phyloP scores from a whole-genome alignment of 2,113 vertebrate genomes.

The Oryctolagus cuniculus region DNA sequence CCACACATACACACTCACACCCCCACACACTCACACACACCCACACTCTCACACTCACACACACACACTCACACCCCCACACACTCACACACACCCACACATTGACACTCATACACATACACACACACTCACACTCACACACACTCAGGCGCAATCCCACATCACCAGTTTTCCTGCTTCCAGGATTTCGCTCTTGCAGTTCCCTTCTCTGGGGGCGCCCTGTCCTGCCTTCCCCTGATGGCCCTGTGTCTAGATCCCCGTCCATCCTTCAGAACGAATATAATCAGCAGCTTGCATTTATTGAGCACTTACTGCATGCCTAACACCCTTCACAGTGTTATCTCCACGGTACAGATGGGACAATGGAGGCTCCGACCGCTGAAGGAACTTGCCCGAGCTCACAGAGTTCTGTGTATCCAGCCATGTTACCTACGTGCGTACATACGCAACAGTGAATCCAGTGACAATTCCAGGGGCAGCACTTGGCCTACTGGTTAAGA shows the following conservation, averaged over 20 bases:
- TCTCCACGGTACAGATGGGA: slow-evolving; percentile 9
- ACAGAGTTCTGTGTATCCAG: not conserved
- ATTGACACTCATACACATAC: not conserved
- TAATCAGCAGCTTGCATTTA: not conserved
- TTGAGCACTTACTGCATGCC: not conserved
- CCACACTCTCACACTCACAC: not conserved
- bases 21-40: not conserved
- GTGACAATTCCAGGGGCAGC: no score
- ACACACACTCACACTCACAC: not conserved
- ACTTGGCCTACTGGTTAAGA: no score
- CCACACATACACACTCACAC: not conserved
- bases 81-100: not conserved
- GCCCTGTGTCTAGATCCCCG: not conserved
- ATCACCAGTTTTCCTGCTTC: slow-evolving; percentile 1
- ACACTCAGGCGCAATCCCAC: not conserved
- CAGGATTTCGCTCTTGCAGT: not conserved
- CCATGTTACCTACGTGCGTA: not conserved
- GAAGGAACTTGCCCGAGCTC: not conserved
- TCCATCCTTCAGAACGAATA: not conserved
- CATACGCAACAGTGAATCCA: not conserved
- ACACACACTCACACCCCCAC: no score
- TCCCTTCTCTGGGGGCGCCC: not conserved
- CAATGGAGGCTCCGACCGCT: not conserved
- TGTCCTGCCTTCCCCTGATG: not conserved
- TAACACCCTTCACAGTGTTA: not conserved